phyloP scores from a whole-genome alignment of 2,888 invertebrate genomes.

The Deilephila porcellus region DNA sequence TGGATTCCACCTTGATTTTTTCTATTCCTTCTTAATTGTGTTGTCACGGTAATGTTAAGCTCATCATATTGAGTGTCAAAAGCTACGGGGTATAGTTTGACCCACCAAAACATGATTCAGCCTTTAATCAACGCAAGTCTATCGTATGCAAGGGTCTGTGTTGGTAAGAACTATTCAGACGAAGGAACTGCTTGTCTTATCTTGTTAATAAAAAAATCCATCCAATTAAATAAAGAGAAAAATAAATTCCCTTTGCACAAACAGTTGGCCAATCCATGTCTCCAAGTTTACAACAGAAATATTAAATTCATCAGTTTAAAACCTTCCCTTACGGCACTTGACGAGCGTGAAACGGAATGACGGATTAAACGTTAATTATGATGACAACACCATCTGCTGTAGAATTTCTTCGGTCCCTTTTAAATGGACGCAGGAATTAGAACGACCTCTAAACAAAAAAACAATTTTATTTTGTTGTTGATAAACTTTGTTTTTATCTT shows the following conservation, averaged over 20 bases:
- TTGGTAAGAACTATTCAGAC: too few relatives aligned
- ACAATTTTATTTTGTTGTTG: not conserved
- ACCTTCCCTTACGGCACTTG: constrained; percentile 38
- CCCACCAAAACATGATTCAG: too few relatives aligned
- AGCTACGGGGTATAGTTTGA: too few relatives aligned
- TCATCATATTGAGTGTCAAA: too few relatives aligned
- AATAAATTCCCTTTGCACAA: not conserved
- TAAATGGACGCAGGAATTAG: constrained; percentile 37
- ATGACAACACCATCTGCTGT: constrained; percentile 56
- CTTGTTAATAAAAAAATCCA: too few relatives aligned
- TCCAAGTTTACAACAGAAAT: not conserved
- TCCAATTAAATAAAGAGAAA: not conserved
- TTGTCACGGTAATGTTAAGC: too few relatives aligned
- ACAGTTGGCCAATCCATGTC: not conserved
- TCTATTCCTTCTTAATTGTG: too few relatives aligned
- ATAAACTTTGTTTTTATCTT: not conserved
- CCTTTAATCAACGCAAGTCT: too few relatives aligned
- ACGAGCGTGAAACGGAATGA: constrained; percentile 45
- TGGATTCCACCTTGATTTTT: too few relatives aligned
- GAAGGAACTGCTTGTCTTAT: too few relatives aligned
- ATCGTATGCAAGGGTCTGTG: too few relatives aligned
- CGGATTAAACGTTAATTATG: constrained; percentile 55
- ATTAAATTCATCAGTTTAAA: constrained; percentile 1
- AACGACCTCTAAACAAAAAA: constrained; percentile 19
- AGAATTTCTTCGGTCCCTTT: constrained; percentile 46